Conservation (phyloP, 2,113 vertebrate genomes). For the Cyanoramphus novaezelandiae region DNA sequence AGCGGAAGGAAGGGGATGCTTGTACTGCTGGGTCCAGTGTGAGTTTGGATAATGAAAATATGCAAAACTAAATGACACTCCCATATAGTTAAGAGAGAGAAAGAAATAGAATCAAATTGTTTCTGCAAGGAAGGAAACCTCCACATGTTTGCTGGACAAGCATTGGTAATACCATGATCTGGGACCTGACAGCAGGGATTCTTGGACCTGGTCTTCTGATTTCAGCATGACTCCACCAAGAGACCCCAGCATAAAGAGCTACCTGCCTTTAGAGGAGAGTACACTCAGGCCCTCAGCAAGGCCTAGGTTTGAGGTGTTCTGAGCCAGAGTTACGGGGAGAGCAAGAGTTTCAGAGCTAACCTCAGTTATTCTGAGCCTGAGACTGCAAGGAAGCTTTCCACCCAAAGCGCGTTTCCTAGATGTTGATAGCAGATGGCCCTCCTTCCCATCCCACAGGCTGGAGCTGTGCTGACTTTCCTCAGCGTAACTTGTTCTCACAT, state of each 20-base stretch:
- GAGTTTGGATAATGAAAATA: slow-evolving; percentile 1
- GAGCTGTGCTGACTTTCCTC: neutral
- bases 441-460: neutral
- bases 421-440: neutral
- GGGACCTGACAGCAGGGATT: neutral
- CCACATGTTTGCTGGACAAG: neutral
- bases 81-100: neutral
- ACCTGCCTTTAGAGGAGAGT: neutral
- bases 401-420: neutral
- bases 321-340: neutral
- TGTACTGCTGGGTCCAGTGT: neutral
- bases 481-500: neutral
- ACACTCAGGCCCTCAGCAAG: neutral
- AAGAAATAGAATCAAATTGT: neutral
- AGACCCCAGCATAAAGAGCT: neutral
- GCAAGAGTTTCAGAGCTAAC: neutral
- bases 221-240: neutral
- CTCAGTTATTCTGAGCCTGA: neutral
- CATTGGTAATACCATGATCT: neutral
- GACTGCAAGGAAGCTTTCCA: neutral
- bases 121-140: neutral
- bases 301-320: neutral
- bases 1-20: neutral
- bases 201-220: neutral
- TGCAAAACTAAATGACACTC: neutral